A percentile compares a stretch with the other conserved stretches of the same genome.
Evolutionary conservation across 2,113 vertebrate genomes (phyloP).

Genomic region (Patagioenas fasciata): DNA sequence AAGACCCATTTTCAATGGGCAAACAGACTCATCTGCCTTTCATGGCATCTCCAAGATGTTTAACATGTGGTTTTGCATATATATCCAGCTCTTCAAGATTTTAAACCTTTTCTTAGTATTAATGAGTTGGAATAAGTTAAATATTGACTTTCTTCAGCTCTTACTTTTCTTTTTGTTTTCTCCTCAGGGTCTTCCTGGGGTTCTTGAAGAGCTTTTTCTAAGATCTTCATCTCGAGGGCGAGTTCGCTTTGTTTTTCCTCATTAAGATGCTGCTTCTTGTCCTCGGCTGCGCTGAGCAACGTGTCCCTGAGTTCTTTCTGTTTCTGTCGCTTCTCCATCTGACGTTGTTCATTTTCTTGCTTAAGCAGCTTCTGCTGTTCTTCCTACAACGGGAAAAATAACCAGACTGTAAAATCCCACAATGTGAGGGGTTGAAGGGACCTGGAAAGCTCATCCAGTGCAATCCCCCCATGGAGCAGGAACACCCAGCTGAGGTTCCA

Average conservation of each 20-base stretch:
- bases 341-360: constrained; percentile 74
- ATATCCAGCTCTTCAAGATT: not conserved
- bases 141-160: not conserved
- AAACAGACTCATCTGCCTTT: not conserved
- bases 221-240: constrained; percentile 77
- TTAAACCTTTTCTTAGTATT: not conserved
- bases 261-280: constrained; percentile 76
- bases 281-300: constrained; percentile 71
- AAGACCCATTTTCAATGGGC: not conserved
- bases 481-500: too few species aligned
- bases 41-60: not conserved
- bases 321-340: constrained; percentile 53
- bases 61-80: not conserved
- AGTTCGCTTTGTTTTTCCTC: constrained; percentile 78
- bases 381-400: constrained; percentile 56
- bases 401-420: not conserved
- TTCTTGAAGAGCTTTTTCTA: constrained; percentile 71
- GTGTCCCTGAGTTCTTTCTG: constrained; percentile 60
- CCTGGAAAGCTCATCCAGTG: too few species aligned
- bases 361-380: constrained; percentile 69
- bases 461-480: too few species aligned
- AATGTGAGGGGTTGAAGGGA: too few species aligned
- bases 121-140: not conserved
- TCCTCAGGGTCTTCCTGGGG: constrained; percentile 65
- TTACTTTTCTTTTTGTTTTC: constrained; percentile 80